Conservation (phyloP, 1,140 invertebrate genomes). For the Cydia amplana region DNA sequence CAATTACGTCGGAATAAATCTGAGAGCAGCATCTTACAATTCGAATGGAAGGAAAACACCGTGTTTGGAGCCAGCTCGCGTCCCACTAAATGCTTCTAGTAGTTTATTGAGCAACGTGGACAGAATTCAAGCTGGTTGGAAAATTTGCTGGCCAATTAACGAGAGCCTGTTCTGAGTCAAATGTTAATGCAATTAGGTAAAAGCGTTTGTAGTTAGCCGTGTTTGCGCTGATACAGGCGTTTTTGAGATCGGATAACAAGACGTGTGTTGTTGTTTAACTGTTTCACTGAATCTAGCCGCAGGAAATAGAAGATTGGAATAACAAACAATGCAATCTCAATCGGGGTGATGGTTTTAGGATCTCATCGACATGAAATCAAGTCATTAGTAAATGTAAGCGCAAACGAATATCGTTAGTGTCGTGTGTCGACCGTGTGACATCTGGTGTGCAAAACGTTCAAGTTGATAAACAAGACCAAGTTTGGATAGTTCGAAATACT, state of each 20-base stretch:
- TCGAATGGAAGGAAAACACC: slow-evolving; percentile 29
- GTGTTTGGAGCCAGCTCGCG: slow-evolving; percentile 41
- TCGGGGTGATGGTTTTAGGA: no score
- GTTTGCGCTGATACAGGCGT: slow-evolving; percentile 41
- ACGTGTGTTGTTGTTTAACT: not conserved
- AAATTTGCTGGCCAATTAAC: slow-evolving; percentile 52
- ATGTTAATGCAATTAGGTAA: slow-evolving; percentile 51
- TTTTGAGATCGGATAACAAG: slow-evolving; percentile 33
- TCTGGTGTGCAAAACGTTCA: no score
- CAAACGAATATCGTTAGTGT: no score
- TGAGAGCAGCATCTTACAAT: slow-evolving; percentile 34
- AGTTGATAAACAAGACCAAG: no score
- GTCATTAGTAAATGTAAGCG: no score
- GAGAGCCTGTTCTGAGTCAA: slow-evolving; percentile 42
- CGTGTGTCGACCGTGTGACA: no score
- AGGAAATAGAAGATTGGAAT: no score
- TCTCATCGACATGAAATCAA: no score
- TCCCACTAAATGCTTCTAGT: slow-evolving; percentile 44
- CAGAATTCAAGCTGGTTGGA: slow-evolving; percentile 42
- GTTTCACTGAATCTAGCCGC: no score
- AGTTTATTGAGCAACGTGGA: slow-evolving; percentile 51
- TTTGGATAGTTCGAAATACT: no score
- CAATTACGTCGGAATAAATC: slow-evolving; percentile 40
- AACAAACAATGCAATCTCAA: no score
- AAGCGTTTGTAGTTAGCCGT: slow-evolving; percentile 40